Conservation (phyloP, 2,113 vertebrate genomes). For the Erythrocercus mccallii region DNA sequence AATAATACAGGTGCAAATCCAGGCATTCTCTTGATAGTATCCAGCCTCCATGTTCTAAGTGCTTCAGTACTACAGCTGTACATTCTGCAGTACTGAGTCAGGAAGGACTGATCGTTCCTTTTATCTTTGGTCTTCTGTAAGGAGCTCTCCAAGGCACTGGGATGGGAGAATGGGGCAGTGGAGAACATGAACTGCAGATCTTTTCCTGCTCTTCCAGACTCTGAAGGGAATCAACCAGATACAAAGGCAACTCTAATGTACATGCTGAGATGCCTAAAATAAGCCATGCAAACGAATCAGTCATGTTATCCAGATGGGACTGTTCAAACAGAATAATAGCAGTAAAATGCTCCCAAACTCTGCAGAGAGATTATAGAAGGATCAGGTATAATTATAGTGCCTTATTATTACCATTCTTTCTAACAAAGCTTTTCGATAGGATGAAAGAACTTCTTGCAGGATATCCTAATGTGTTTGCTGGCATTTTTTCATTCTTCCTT, state of each 20-base stretch:
- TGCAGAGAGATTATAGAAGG: conserved; percentile 50
- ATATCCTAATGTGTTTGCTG: conserved; percentile 39
- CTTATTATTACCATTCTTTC: conserved; percentile 50
- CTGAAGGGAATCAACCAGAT: not conserved
- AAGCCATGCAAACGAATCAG: conserved; percentile 57
- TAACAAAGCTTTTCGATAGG: conserved; percentile 44
- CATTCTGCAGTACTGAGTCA: not conserved
- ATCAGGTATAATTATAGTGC: conserved; percentile 62
- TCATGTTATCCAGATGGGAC: conserved; percentile 52
- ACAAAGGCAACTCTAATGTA: not conserved
- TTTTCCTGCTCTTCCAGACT: not conserved
- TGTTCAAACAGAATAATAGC: conserved; percentile 62
- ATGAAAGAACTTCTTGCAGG: conserved; percentile 34
- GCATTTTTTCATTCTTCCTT: conserved; percentile 38
- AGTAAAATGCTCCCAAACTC: conserved; percentile 56
- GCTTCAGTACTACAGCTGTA: not conserved
- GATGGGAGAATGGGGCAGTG: not conserved
- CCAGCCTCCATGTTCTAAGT: not conserved
- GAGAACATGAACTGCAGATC: not conserved
- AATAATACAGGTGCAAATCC: not conserved
- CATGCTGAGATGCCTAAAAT: conserved; percentile 44
- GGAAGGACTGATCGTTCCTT: not conserved
- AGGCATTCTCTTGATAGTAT: not conserved
- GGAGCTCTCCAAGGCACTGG: not conserved
- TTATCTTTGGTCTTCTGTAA: not conserved